Conservation (phyloP, 2,797 vertebrate species). For the Ateles fusciceps region DNA sequence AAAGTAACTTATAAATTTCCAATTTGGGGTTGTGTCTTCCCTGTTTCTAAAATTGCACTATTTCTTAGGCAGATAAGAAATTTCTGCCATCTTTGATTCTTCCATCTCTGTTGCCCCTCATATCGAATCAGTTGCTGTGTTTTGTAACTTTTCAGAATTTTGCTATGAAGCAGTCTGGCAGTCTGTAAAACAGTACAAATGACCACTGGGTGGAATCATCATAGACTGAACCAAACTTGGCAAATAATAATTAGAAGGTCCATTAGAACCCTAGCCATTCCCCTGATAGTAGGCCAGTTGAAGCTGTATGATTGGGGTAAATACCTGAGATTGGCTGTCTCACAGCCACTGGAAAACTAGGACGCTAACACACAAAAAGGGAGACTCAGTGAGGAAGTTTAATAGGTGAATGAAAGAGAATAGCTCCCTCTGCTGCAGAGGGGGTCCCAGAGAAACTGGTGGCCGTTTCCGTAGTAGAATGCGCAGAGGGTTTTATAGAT, state of each 20-base stretch:
- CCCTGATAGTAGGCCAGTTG: neutral
- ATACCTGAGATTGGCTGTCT: neutral
- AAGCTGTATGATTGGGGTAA: neutral
- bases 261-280: neutral
- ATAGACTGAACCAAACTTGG: neutral
- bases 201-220: neutral
- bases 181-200: neutral
- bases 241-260: neutral
- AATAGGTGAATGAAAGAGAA: neutral
- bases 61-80: neutral
- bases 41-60: neutral
- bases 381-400: neutral
- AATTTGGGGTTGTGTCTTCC: neutral
- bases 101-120: neutral
- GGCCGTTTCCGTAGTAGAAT: neutral
- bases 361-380: neutral
- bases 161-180: neutral
- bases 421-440: neutral
- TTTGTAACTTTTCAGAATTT: neutral
- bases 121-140: neutral
- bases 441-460: neutral
- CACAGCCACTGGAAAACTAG: neutral
- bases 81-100: neutral
- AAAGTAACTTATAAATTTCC: neutral
- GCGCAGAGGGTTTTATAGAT: neutral